phyloP scores from a whole-genome alignment of 2,888 invertebrate genomes.

The Hirtodrosophila duncani region DNA sequence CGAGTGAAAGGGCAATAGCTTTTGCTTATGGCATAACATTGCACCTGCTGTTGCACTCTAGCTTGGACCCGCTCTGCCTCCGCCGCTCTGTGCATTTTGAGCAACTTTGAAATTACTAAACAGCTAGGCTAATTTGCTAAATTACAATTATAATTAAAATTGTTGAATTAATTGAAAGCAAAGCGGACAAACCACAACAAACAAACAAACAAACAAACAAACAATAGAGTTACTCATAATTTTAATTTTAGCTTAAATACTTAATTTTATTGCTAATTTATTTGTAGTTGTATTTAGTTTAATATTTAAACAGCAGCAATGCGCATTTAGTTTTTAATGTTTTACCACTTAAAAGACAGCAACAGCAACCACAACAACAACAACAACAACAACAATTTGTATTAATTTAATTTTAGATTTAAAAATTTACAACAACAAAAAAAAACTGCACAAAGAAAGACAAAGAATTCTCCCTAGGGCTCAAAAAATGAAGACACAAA shows the following conservation, averaged over 20 bases:
- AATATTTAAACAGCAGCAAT: constrained; percentile 33
- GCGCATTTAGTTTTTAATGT: constrained; percentile 41
- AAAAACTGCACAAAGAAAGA: constrained; percentile 43
- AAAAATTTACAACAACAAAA: constrained; percentile 24
- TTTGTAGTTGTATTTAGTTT: constrained; percentile 37
- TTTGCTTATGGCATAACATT: no score
- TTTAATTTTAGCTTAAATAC: constrained; percentile 24
- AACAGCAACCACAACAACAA: no score
- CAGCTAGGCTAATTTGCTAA: constrained; percentile 33
- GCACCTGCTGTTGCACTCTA: no score
- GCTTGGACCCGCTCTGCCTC: no score
- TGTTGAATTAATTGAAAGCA: constrained; percentile 49
- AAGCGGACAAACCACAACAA: constrained; percentile 60
- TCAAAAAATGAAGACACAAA: constrained; percentile 49
- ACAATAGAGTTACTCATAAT: constrained; percentile 31
- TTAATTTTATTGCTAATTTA: constrained; percentile 44
- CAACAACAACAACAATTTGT: constrained; percentile 46
- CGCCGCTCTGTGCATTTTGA: constrained; percentile 59
- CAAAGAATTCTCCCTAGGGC: constrained; percentile 76
- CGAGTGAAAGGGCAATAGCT: no score
- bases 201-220: constrained; percentile 19
- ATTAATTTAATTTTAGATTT: constrained; percentile 60
- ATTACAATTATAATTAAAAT: constrained; percentile 14
- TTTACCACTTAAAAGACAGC: constrained; percentile 47
- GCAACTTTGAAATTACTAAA: constrained; percentile 60